A percentile compares a stretch with the other conserved stretches of the same genome.
These are phyloP conservation scores for Aurelia aurita DNA, from an alignment of 30 jellyfish, hydroid and myxozoan species.

Conservation along the genomic window DNA sequence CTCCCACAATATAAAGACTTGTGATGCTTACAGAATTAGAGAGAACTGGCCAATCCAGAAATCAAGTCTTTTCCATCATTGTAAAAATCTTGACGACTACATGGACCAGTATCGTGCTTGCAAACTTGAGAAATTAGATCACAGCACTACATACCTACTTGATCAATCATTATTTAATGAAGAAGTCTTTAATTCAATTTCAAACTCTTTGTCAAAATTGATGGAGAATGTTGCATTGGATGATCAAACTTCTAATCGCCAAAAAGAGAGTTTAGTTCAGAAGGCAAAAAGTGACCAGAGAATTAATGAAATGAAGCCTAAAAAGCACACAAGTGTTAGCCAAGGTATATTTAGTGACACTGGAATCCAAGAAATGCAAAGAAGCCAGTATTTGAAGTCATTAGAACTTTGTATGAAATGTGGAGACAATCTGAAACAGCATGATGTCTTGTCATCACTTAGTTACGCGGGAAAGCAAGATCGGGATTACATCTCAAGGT, in stretches of 20 bases:
- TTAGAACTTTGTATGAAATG: slow-evolving; percentile 62
- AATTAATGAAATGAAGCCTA: slow-evolving; percentile 16
- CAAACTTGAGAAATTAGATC: slow-evolving; percentile 34
- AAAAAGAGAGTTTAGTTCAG: background rate
- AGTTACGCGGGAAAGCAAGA: background rate
- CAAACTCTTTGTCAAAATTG: slow-evolving; percentile 35
- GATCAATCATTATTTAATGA: slow-evolving; percentile 42
- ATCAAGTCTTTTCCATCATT: slow-evolving; percentile 20
- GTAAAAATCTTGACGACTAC: slow-evolving; percentile 14
- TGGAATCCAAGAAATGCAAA: slow-evolving; percentile 14
- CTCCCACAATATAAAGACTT: slow-evolving; percentile 41
- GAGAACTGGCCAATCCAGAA: slow-evolving; percentile 15
- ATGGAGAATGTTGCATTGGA: slow-evolving; percentile 13
- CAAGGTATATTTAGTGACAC: background rate
- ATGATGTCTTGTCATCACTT: slow-evolving; percentile 8
- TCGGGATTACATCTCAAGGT: background rate
- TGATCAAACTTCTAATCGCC: background rate
- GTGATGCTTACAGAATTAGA: slow-evolving; percentile 28
- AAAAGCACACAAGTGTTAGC: background rate
- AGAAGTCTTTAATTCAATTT: slow-evolving; percentile 8
- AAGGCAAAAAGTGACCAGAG: background rate
- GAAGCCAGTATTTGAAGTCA: slow-evolving; percentile 46
- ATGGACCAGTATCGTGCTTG: slow-evolving; percentile 27
- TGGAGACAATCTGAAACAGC: slow-evolving; percentile 54
- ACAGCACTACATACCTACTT: slow-evolving; percentile 5